Evolutionary conservation across 2,888 invertebrate species (phyloP).

Genomic region (Pandemis cinnamomeana): DNA sequence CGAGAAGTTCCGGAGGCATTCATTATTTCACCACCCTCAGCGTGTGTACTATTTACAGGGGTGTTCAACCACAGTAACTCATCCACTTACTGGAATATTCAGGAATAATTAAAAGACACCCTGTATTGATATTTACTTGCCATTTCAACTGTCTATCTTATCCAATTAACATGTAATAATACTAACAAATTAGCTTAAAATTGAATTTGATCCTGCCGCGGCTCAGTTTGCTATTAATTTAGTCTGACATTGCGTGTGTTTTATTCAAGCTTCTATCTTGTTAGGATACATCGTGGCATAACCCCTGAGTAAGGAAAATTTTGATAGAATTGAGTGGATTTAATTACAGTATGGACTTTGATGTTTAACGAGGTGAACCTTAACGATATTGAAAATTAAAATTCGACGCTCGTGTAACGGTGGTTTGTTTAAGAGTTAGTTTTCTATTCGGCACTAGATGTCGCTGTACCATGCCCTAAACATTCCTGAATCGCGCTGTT

Average conservation of each 20-base stretch:
- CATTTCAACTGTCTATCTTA: constrained; percentile 7
- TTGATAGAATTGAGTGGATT: neutral
- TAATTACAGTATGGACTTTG: neutral
- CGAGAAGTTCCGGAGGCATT: too few relatives aligned
- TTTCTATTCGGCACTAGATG: too few relatives aligned
- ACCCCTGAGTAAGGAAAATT: neutral
- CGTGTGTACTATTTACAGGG: too few relatives aligned
- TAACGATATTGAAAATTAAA: neutral
- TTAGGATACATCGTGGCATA: neutral
- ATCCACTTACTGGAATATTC: too few relatives aligned
- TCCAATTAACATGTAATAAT: constrained; percentile 8
- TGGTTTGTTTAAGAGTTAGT: too few relatives aligned
- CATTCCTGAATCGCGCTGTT: too few relatives aligned
- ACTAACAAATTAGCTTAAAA: constrained; percentile 7
- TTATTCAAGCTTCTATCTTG: neutral
- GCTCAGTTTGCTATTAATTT: neutral
- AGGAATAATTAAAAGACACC: too few relatives aligned
- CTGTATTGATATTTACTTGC: neutral
- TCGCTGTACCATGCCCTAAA: too few relatives aligned
- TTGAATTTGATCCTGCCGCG: constrained; percentile 11
- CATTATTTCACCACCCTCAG: too few relatives aligned
- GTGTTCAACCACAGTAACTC: too few relatives aligned
- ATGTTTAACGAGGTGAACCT: neutral
- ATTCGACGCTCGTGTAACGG: too few relatives aligned
- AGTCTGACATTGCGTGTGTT: neutral